Evolutionary conservation across 2,113 vertebrate species (phyloP).

Genomic region (Rhea americana): DNA sequence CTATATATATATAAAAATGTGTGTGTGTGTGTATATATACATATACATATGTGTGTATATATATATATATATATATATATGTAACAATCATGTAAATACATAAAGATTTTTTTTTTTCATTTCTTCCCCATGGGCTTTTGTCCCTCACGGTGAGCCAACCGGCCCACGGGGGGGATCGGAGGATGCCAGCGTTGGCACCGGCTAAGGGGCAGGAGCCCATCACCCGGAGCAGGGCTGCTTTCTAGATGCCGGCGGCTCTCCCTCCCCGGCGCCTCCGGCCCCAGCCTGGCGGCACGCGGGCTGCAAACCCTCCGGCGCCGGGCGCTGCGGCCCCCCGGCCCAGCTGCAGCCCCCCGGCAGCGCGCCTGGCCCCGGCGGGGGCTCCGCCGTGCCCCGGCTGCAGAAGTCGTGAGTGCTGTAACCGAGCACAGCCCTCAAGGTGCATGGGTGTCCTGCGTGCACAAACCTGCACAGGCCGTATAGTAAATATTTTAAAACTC

Average conservation of each 20-base stretch:
- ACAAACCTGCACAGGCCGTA: neutral
- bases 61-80: no score
- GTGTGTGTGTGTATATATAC: no score
- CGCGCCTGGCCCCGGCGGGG: neutral
- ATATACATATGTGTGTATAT: no score
- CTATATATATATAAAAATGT: no score
- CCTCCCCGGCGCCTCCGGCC: neutral
- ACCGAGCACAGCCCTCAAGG: neutral
- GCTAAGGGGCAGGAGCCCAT: neutral
- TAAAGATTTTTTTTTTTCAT: neutral
- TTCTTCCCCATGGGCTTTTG: neutral
- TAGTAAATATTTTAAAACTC: constrained; percentile 23
- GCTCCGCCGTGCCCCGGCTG: neutral
- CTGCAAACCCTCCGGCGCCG: neutral
- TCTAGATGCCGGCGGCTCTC: no score
- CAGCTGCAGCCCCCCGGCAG: no score
- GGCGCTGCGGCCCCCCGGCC: neutral
- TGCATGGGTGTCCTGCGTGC: neutral
- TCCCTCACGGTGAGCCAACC: neutral
- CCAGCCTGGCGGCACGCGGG: neutral
- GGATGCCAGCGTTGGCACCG: neutral
- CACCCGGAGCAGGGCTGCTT: constrained; percentile 39
- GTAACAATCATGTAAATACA: no score
- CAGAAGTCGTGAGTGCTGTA: neutral
- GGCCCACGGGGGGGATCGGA: neutral